phyloP scores from a whole-genome alignment of 2,797 vertebrate species.

The Anas bahamensis region DNA sequence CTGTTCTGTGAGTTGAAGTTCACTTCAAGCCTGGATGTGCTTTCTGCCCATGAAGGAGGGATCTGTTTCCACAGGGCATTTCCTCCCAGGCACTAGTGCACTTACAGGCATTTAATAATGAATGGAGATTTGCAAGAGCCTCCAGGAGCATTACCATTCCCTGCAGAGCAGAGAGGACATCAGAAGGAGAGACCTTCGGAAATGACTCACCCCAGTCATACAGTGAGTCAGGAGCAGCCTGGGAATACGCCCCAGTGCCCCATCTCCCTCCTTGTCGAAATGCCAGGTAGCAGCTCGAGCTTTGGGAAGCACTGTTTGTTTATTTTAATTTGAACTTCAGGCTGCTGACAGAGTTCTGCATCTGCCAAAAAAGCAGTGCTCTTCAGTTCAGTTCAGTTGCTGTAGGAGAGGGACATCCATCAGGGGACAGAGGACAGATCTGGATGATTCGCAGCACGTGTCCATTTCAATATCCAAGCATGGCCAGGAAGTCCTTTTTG shows the following conservation, averaged over 20 bases:
- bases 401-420: not conserved
- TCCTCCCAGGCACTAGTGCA: not conserved
- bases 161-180: not conserved
- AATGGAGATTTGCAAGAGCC: not conserved
- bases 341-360: not conserved
- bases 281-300: not conserved
- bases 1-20: not conserved
- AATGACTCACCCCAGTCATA: constrained; percentile 30
- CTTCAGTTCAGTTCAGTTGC: not conserved
- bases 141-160: not conserved
- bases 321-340: not conserved
- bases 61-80: not conserved
- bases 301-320: not conserved
- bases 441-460: rapidly evolving
- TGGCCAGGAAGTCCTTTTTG: rapidly evolving
- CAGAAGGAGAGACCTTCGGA: constrained; percentile 7
- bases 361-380: not conserved
- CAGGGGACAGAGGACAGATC: not conserved
- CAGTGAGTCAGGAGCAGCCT: constrained; percentile 37
- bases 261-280: not conserved
- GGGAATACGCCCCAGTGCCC: not conserved
- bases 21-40: not conserved
- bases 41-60: not conserved
- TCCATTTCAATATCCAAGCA: not conserved
- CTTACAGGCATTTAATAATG: constrained; percentile 4